A percentile compares a stretch with the other conserved stretches of the same genome.
These are phyloP conservation scores for Drosophila arawakana DNA, from an alignment of 1,140 invertebrate genomes.

Conservation along the genomic window DNA sequence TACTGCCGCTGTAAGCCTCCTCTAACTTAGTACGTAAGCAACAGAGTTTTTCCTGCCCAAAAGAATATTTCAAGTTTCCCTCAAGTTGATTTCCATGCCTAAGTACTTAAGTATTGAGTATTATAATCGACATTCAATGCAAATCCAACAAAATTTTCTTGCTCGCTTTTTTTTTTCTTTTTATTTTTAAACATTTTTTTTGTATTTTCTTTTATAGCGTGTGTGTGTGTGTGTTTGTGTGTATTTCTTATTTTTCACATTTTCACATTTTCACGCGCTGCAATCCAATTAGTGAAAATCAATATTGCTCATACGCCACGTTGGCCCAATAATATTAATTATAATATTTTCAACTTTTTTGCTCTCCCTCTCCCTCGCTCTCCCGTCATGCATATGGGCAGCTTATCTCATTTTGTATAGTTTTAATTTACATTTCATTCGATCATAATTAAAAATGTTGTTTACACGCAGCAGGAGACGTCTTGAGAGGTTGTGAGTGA, in stretches of 20 bases:
- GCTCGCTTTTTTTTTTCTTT: conserved; percentile 7
- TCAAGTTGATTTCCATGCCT: conserved; percentile 38
- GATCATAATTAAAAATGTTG: conserved; percentile 60
- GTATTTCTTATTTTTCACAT: conserved; percentile 39
- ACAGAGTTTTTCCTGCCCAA: neutral
- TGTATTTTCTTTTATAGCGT: conserved; percentile 20
- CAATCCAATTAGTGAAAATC: conserved; percentile 80
- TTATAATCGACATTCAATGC: conserved; percentile 64
- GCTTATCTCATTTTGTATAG: too few relatives aligned
- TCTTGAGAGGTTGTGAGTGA: conserved; percentile 1
- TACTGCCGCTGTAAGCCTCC: neutral
- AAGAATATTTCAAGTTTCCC: conserved; percentile 4
- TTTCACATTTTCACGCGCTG: conserved; percentile 61
- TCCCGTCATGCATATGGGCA: conserved; percentile 22
- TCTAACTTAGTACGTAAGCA: conserved; percentile 12
- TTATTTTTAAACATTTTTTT: neutral
- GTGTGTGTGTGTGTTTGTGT: conserved; percentile 20
- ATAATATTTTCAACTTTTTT: conserved; percentile 34
- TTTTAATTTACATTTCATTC: conserved; percentile 10
- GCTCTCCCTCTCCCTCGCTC: too few relatives aligned
- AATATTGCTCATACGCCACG: conserved; percentile 78
- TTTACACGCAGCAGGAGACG: conserved; percentile 15
- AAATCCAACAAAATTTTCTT: conserved; percentile 37
- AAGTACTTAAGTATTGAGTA: conserved; percentile 51
- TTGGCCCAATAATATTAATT: conserved; percentile 67